These are phyloP conservation scores for Nasua narica DNA, from an alignment of 2,797 vertebrate genomes.

Conservation along the genomic window DNA sequence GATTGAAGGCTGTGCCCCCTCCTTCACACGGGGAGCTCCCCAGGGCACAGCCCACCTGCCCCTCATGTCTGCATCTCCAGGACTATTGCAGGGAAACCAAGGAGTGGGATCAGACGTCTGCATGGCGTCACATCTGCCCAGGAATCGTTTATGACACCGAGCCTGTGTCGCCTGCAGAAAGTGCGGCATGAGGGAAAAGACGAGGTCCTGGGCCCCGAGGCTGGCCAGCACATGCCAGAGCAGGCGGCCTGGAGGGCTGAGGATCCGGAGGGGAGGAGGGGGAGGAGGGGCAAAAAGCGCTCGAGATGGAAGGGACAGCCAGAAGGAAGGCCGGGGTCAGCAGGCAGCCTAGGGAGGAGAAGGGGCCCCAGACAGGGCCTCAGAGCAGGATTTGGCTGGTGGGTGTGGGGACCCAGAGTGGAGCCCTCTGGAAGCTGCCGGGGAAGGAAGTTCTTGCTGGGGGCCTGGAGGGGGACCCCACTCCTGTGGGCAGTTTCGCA, in stretches of 20 bases:
- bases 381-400: background rate
- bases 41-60: background rate
- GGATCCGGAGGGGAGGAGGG: background rate
- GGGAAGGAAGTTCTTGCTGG: background rate
- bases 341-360: background rate
- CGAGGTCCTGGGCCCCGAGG: too few species aligned
- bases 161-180: background rate
- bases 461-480: background rate
- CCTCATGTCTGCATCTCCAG: fast-evolving
- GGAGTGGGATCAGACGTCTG: too few species aligned
- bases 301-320: background rate
- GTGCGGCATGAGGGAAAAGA: background rate
- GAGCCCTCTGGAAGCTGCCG: background rate
- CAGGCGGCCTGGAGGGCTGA: background rate
- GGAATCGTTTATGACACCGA: background rate
- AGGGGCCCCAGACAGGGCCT: fast-evolving
- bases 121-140: background rate
- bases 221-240: background rate
- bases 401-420: fast-evolving
- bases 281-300: background rate
- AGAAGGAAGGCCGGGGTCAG: background rate
- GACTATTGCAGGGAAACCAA: background rate
- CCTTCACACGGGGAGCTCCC: background rate
- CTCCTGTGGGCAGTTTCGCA: too few species aligned
- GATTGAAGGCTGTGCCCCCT: background rate